These are phyloP conservation scores for Gibbula magus DNA, from an alignment of 2,888 invertebrate genomes.

Conservation along the genomic window DNA sequence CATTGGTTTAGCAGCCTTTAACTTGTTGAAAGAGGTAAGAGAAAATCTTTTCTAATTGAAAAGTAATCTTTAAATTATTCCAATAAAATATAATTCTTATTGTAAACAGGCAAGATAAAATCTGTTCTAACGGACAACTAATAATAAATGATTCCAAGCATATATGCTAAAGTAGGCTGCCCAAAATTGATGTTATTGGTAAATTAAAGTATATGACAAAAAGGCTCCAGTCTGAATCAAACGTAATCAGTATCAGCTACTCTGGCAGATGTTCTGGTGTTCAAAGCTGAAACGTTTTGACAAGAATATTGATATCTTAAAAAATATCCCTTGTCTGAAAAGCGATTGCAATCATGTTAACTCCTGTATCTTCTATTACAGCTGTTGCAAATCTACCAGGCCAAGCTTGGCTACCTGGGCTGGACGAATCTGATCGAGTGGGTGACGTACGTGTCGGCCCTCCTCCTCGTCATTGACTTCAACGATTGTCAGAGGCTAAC, in stretches of 20 bases:
- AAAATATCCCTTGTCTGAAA: too few species aligned
- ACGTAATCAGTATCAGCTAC: not conserved
- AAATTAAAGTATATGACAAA: too few species aligned
- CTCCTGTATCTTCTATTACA: constrained; percentile 48
- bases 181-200: too few species aligned
- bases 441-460: constrained; percentile 76
- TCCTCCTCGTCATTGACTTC: constrained; percentile 76
- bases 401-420: constrained; percentile 75
- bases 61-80: too few species aligned
- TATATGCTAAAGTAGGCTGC: too few species aligned
- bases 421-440: constrained; percentile 77
- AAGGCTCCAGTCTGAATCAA: too few species aligned
- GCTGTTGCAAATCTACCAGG: constrained; percentile 75
- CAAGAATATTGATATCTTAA: not conserved
- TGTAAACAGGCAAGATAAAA: too few species aligned
- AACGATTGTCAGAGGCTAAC: constrained; percentile 71
- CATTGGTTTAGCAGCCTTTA: constrained; percentile 73
- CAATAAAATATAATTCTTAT: too few species aligned
- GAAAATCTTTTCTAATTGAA: too few species aligned
- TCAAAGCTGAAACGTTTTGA: not conserved
- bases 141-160: too few species aligned
- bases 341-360: not conserved
- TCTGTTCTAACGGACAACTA: too few species aligned
- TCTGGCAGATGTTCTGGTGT: not conserved
- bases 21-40: constrained; percentile 75